These are phyloP conservation scores for Orchesellides sinensis DNA, from an alignment of 2,888 invertebrate species.

Conservation along the genomic window DNA sequence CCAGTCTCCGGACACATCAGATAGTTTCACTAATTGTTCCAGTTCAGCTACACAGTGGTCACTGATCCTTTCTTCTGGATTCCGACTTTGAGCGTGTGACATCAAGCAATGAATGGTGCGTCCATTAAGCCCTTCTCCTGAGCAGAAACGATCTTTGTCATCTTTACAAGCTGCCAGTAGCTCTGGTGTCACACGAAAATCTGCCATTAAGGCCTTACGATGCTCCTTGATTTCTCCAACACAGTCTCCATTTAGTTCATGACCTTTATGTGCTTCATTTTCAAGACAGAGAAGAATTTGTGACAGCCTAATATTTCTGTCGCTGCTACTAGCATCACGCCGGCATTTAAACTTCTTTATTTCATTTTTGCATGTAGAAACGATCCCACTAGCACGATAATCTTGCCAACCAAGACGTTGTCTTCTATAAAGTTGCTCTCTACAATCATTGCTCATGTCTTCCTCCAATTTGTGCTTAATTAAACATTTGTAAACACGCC, in stretches of 20 bases:
- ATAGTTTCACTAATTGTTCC: conserved; percentile 88
- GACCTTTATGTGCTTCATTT: conserved; percentile 83
- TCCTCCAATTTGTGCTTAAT: conserved; percentile 88
- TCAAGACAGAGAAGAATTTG: conserved; percentile 96
- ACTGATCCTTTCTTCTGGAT: conserved; percentile 83
- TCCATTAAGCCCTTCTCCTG: conserved; percentile 86
- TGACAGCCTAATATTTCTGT: conserved; percentile 90
- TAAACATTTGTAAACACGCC: conserved; percentile 92
- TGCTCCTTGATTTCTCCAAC: conserved; percentile 93
- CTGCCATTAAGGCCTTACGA: conserved; percentile 93
- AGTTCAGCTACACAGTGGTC: conserved; percentile 86
- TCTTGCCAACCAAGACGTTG: conserved; percentile 94
- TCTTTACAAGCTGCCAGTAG: conserved; percentile 90
- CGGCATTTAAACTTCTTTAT: conserved; percentile 83
- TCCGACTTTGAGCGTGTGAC: conserved; percentile 87
- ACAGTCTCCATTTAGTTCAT: conserved; percentile 86
- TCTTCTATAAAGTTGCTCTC: conserved; percentile 88
- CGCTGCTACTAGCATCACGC: conserved; percentile 76
- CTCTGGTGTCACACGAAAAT: conserved; percentile 95
- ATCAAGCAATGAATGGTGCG: conserved; percentile 97
- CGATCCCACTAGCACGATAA: conserved; percentile 92
- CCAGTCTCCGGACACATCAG: conserved; percentile 97
- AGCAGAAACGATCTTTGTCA: conserved; percentile 88
- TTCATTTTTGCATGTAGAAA: conserved; percentile 92
- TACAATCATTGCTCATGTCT: conserved; percentile 83